phyloP scores from a whole-genome alignment of 37 sponge, comb jelly and placozoan species.

The Bolinopsis microptera region DNA sequence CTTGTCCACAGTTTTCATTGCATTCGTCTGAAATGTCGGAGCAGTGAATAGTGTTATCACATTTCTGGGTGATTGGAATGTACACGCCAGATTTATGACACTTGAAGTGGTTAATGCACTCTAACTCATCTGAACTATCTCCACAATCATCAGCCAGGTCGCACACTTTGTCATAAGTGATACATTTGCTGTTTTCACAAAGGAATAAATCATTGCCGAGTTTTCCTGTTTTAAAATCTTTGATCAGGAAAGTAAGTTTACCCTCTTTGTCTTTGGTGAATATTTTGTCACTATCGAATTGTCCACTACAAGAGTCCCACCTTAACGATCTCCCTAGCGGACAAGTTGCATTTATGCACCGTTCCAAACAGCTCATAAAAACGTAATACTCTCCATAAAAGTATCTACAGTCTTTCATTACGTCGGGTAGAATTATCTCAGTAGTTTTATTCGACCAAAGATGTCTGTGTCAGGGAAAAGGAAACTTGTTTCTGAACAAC shows the following conservation, averaged over 20 bases:
- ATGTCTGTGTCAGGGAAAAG: background rate
- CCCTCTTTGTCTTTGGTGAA: background rate
- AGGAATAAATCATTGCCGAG: background rate
- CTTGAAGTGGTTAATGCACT: background rate
- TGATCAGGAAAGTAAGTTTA: background rate
- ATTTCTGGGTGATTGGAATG: background rate
- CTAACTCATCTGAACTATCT: background rate
- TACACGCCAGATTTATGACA: background rate
- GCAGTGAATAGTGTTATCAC: background rate
- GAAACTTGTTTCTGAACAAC: background rate
- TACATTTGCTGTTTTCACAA: constrained; percentile 12
- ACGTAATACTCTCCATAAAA: constrained; percentile 7
- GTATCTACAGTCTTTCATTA: background rate
- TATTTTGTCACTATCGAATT: background rate
- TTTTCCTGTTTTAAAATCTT: no score
- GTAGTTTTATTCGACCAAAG: background rate
- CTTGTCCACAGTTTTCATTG: background rate
- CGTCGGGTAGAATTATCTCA: background rate
- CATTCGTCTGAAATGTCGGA: constrained; percentile 17
- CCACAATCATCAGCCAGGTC: background rate
- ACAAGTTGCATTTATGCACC: background rate
- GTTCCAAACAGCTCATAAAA: background rate
- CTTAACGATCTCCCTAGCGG: background rate
- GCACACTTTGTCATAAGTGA: background rate
- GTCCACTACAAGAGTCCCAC: background rate